phyloP scores from a whole-genome alignment of 2,113 vertebrate genomes.

The Uropsilus gracilis region DNA sequence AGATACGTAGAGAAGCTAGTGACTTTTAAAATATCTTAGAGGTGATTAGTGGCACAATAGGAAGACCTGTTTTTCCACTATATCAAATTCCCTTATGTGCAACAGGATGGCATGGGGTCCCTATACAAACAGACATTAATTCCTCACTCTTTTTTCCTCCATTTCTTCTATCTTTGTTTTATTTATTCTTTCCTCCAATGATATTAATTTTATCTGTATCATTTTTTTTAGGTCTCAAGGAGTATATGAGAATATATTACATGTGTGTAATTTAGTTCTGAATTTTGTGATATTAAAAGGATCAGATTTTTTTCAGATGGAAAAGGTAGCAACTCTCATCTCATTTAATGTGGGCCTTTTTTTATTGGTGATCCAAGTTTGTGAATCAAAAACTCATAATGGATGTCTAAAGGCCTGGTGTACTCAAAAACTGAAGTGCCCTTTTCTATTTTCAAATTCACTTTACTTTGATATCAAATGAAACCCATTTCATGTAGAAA shows the following conservation, averaged over 20 bases:
- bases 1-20: background rate
- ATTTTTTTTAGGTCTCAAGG: background rate
- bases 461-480: conserved; percentile 69
- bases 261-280: background rate
- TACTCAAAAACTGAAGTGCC: conserved; percentile 42
- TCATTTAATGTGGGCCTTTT: background rate
- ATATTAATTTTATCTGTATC: background rate
- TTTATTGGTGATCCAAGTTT: background rate
- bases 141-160: background rate
- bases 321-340: background rate
- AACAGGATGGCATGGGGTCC: background rate
- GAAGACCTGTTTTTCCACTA: background rate
- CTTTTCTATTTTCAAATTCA: conserved; percentile 76
- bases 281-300: conserved; percentile 19
- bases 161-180: background rate
- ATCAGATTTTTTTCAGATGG: background rate
- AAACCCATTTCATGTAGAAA: conserved; percentile 67
- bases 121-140: background rate
- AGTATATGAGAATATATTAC: background rate
- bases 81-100: background rate
- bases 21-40: background rate
- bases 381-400: conserved; percentile 45
- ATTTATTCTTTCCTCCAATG: background rate
- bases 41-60: background rate
- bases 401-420: conserved; percentile 29